phyloP scores from a whole-genome alignment of 23 tunicate genomes.

The Halocynthia roretzi region DNA sequence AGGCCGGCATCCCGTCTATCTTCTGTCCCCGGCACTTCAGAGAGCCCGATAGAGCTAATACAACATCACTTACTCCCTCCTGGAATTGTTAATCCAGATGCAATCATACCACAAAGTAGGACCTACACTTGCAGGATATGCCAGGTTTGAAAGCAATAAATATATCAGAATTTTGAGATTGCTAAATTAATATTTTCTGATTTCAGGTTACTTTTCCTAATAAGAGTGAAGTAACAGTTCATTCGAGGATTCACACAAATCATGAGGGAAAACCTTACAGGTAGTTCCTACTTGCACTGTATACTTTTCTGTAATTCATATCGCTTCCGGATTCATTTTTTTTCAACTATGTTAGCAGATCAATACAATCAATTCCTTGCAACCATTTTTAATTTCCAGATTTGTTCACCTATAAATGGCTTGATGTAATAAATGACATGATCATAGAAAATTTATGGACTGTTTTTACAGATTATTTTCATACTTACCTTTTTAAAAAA shows the following conservation, averaged over 20 bases:
- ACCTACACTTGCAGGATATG: slow-evolving; percentile 90
- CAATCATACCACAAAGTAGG: slow-evolving; percentile 73
- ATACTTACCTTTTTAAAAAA: background rate
- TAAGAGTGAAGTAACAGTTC: slow-evolving; percentile 94
- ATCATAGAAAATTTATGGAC: background rate
- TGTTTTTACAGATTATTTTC: background rate
- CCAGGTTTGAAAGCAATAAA: slow-evolving; percentile 34
- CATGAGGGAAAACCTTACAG: slow-evolving; percentile 94
- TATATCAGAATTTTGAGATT: background rate
- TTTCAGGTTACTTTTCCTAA: slow-evolving; percentile 80
- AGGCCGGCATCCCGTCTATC: background rate
- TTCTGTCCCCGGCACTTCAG: background rate
- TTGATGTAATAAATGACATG: background rate
- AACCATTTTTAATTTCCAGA: background rate
- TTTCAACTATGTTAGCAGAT: background rate
- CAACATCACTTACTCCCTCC: slow-evolving; percentile 4
- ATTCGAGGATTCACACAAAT: slow-evolving; percentile 82
- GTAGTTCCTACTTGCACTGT: slow-evolving; percentile 5
- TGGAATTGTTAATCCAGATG: slow-evolving; percentile 77
- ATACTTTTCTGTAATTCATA: slow-evolving; percentile 4
- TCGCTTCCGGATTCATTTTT: background rate
- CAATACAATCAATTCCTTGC: background rate
- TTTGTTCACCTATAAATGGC: background rate
- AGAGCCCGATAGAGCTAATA: no score
- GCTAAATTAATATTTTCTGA: background rate